Evolutionary conservation across 2,888 invertebrate species (phyloP).

Genomic region (Aphidoletes aphidimyza): DNA sequence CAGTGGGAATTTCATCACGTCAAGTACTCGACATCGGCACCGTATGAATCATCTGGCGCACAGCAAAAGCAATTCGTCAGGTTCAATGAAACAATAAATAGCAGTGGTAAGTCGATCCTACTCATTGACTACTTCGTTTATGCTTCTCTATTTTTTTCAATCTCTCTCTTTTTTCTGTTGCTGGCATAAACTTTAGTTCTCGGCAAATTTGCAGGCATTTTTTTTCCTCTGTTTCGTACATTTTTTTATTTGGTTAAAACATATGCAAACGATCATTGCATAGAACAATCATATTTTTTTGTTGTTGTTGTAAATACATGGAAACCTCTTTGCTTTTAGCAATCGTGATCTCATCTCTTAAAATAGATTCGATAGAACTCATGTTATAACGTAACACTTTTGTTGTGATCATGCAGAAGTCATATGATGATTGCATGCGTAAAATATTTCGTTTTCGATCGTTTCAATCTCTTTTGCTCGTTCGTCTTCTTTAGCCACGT

Average conservation of each 20-base stretch:
- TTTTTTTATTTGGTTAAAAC: background rate
- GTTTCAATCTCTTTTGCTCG: slow-evolving; percentile 48
- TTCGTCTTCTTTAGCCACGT: background rate
- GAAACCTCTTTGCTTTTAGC: background rate
- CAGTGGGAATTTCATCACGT: slow-evolving; percentile 43
- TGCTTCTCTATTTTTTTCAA: background rate
- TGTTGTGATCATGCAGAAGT: slow-evolving; percentile 48
- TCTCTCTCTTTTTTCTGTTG: background rate
- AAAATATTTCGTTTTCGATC: slow-evolving; percentile 47
- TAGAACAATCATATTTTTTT: background rate
- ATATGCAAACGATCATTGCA: slow-evolving; percentile 38
- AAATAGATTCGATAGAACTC: slow-evolving; percentile 41
- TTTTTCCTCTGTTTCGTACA: background rate
- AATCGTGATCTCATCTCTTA: slow-evolving; percentile 53
- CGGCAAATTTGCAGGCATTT: background rate
- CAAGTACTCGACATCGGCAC: background rate
- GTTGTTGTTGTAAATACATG: background rate
- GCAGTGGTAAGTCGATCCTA: slow-evolving; percentile 39
- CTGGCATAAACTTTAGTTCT: slow-evolving; percentile 18
- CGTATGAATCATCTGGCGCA: slow-evolving; percentile 32
- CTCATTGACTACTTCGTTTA: slow-evolving; percentile 13
- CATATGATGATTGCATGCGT: slow-evolving; percentile 53
- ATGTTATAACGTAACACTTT: slow-evolving; percentile 39
- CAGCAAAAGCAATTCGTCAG: slow-evolving; percentile 1
- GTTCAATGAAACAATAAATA: slow-evolving; percentile 45